phyloP scores from a whole-genome alignment of 2,797 vertebrate genomes.

The Enteromius fasciolatus region DNA sequence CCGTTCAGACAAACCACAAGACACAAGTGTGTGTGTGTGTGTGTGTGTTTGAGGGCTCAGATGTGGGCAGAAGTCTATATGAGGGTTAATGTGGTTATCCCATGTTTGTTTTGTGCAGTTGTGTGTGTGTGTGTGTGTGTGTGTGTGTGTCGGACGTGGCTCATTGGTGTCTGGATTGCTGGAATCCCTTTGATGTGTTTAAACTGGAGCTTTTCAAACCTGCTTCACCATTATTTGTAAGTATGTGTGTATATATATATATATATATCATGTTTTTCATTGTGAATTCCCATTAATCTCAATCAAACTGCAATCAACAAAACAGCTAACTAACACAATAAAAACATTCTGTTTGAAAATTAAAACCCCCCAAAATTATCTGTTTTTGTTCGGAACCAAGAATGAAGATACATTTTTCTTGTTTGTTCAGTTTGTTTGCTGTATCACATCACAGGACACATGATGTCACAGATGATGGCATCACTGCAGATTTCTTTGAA shows the following conservation, averaged over 20 bases:
- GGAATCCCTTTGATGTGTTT: slow-evolving; percentile 64
- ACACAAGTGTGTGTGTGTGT: slow-evolving; percentile 27
- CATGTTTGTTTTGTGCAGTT: slow-evolving; percentile 3
- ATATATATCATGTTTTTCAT: not conserved
- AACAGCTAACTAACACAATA: too few relatives aligned
- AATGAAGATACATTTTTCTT: too few relatives aligned
- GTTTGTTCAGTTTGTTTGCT: too few relatives aligned
- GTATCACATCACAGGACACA: too few relatives aligned
- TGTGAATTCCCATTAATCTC: too few relatives aligned
- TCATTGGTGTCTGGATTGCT: slow-evolving; percentile 47
- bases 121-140: not conserved
- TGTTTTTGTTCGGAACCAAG: too few relatives aligned
- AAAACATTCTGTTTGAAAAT: too few relatives aligned
- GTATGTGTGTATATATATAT: not conserved
- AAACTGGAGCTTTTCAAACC: slow-evolving; percentile 39
- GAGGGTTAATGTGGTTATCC: not conserved
- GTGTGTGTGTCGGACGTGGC: slow-evolving; percentile 14
- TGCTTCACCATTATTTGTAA: not conserved
- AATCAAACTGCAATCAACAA: too few relatives aligned
- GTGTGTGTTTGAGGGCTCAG: slow-evolving; percentile 5
- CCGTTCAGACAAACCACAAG: slow-evolving; percentile 37
- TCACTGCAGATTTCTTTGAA: too few relatives aligned
- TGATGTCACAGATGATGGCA: not conserved
- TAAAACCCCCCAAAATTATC: too few relatives aligned
- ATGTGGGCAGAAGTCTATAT: not conserved